These are phyloP conservation scores for Babylonia areolata DNA, from an alignment of 1,140 invertebrate genomes.

Conservation along the genomic window DNA sequence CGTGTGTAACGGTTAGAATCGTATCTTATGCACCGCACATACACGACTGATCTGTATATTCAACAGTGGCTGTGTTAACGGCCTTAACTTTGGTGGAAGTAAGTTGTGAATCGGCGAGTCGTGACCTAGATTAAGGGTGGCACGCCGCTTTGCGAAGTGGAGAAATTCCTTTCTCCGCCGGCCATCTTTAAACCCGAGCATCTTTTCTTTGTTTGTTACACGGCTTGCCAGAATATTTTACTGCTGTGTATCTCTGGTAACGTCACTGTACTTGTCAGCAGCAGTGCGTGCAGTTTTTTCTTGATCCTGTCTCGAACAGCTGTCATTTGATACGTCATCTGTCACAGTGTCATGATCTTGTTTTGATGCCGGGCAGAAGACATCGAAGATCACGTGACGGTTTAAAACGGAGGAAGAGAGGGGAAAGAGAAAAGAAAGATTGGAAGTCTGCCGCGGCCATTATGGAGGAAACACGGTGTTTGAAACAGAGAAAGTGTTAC, in stretches of 20 bases:
- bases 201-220: slow-evolving; percentile 20
- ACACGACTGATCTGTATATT: not conserved
- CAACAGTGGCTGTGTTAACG: not conserved
- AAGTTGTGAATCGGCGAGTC: slow-evolving; percentile 20
- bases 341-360: slow-evolving; percentile 8
- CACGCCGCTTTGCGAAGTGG: slow-evolving; percentile 21
- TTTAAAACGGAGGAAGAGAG: not conserved
- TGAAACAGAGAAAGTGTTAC: too few species aligned
- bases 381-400: slow-evolving; percentile 20
- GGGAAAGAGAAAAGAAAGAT: not conserved
- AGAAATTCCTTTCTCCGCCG: slow-evolving; percentile 23
- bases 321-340: slow-evolving; percentile 26
- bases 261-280: not conserved
- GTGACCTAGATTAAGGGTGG: slow-evolving; percentile 12
- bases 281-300: not conserved
- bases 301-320: not conserved
- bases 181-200: slow-evolving; percentile 30
- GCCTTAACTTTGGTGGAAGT: not conserved
- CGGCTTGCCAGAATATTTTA: not conserved
- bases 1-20: not conserved
- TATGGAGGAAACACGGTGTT: too few species aligned
- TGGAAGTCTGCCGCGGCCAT: too few species aligned
- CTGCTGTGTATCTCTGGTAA: not conserved
- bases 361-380: not conserved
- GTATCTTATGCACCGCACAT: not conserved